Conservation (phyloP, 2,888 invertebrate genomes). For the Pachymerium ferrugineum region DNA sequence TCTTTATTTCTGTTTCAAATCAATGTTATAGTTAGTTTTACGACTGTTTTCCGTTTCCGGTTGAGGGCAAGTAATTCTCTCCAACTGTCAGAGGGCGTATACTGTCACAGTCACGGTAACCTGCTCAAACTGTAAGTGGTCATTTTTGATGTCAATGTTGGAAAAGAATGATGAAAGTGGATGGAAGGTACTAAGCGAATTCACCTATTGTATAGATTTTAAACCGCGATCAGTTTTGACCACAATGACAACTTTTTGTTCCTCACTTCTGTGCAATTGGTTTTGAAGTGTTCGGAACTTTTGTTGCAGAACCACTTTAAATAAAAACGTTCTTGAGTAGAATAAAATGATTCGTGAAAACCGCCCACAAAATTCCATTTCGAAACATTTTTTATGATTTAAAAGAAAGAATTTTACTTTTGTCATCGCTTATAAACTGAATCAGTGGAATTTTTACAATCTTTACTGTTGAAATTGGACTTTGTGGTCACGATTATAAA, state of each 20-base stretch:
- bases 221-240: slow-evolving; percentile 15
- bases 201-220: neutral
- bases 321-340: neutral
- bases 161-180: neutral
- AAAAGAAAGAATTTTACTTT: too few relatives aligned
- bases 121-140: slow-evolving; percentile 10
- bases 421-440: too few relatives aligned
- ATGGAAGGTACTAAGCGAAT: neutral
- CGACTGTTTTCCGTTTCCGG: neutral
- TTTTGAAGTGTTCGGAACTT: neutral
- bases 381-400: too few relatives aligned
- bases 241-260: slow-evolving; percentile 12
- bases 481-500: slow-evolving; percentile 14
- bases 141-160: neutral
- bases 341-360: neutral
- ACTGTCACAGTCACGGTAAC: neutral
- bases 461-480: too few relatives aligned
- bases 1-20: neutral
- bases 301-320: neutral
- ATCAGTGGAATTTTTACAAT: too few relatives aligned
- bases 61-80: neutral
- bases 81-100: slow-evolving; percentile 14
- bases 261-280: too few relatives aligned
- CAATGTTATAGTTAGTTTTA: neutral
- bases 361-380: too few relatives aligned